Evolutionary conservation across 2,113 vertebrate species (phyloP).

Genomic region (Embiotoca jacksoni): DNA sequence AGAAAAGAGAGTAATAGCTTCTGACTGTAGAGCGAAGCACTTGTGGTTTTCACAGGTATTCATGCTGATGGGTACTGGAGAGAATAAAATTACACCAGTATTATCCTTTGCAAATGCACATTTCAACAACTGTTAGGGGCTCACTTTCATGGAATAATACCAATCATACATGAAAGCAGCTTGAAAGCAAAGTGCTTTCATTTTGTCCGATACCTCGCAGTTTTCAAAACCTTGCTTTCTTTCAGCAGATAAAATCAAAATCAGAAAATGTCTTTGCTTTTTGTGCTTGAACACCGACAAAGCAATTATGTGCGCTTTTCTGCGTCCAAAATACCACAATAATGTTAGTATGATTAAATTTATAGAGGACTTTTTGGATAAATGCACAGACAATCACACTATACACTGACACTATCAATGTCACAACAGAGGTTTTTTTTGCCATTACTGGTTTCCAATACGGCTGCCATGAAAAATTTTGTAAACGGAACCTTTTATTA

Average conservation of each 20-base stretch:
- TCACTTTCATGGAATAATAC: neutral
- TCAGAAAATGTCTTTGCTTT: neutral
- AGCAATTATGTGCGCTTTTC: neutral
- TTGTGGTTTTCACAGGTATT: conserved; percentile 17
- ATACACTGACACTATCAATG: conserved; percentile 6
- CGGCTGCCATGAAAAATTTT: conserved; percentile 29
- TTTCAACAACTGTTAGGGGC: conserved; percentile 14
- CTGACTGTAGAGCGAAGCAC: conserved; percentile 22
- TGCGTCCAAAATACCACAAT: conserved; percentile 2
- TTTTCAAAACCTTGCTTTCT: neutral
- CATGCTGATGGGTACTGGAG: conserved; percentile 1
- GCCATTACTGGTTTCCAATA: conserved; percentile 29
- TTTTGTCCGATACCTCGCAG: neutral
- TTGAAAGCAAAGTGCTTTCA: conserved; percentile 14
- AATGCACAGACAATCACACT: neutral
- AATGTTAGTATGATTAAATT: conserved; percentile 4
- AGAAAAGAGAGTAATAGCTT: conserved; percentile 38
- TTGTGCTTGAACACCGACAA: neutral
- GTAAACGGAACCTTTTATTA: conserved; percentile 36
- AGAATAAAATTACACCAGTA: conserved; percentile 16
- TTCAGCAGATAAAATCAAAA: no score
- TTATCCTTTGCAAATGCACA: conserved; percentile 16
- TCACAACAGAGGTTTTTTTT: conserved; percentile 29
- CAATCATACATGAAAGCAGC: neutral
- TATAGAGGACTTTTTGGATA: conserved; percentile 14